A percentile compares a stretch with the other conserved stretches of the same genome.
Conservation (phyloP, 1,140 invertebrate genomes). For the Drosophila pruinosa region DNA sequence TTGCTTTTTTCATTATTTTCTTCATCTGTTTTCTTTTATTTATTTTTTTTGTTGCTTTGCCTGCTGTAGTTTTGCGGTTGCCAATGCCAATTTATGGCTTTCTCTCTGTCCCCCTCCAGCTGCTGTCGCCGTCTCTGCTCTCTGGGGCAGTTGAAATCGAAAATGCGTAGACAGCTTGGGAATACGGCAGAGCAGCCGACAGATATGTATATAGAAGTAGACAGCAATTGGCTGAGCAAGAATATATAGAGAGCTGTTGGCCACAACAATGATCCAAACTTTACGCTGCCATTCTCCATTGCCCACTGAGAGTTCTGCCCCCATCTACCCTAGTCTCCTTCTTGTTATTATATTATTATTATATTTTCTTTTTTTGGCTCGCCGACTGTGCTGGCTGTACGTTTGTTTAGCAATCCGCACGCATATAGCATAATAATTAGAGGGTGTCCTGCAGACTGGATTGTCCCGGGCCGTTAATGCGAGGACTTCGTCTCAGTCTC, state of each 20-base stretch:
- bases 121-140: constrained; percentile 28
- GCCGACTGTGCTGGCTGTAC: constrained; percentile 29
- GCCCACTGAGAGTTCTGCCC: constrained; percentile 23
- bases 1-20: constrained; percentile 12
- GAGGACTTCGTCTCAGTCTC: constrained; percentile 26
- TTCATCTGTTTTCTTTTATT: neutral
- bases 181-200: constrained; percentile 23
- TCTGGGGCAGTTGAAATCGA: constrained; percentile 68
- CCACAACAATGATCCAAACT: constrained; percentile 52
- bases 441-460: constrained; percentile 60
- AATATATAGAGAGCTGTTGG: constrained; percentile 5
- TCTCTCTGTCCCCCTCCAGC: constrained; percentile 37
- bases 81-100: constrained; percentile 67
- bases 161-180: constrained; percentile 65
- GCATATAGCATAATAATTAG: constrained; percentile 81
- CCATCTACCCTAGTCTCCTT: constrained; percentile 9
- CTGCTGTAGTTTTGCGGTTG: constrained; percentile 57
- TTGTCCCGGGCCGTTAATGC: constrained; percentile 55
- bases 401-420: constrained; percentile 72
- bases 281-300: neutral
- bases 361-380: constrained; percentile 44
- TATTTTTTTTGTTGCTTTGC: neutral
- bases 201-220: constrained; percentile 2
- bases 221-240: neutral
- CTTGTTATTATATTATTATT: constrained; percentile 63